A percentile compares a stretch with the other conserved stretches of the same genome.
phyloP scores from a whole-genome alignment of 2,797 vertebrate genomes.

The Alca torda region DNA sequence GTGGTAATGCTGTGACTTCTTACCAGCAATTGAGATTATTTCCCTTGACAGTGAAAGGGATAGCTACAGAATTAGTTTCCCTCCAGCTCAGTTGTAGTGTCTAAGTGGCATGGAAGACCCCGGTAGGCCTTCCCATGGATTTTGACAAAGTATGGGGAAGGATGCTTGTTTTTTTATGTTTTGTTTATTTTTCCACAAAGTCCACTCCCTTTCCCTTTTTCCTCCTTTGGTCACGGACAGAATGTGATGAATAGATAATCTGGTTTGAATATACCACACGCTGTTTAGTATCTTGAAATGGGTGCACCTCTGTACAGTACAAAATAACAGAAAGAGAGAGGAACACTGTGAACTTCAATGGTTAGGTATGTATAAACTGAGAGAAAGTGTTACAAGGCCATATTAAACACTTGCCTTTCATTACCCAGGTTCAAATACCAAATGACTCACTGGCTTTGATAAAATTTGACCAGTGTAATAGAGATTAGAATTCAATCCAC shows the following conservation, averaged over 20 bases:
- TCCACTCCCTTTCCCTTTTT: neutral
- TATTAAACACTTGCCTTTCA: neutral
- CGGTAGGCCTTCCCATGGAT: neutral
- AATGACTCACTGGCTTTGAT: neutral
- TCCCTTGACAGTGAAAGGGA: neutral
- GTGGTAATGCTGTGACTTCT: rapidly evolving
- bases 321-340: neutral
- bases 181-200: neutral
- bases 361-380: neutral
- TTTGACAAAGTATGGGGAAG: neutral
- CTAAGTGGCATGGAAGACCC: neutral
- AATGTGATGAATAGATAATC: neutral
- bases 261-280: neutral
- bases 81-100: neutral
- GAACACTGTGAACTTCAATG: neutral
- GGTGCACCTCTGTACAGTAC: neutral
- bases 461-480: neutral
- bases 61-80: neutral
- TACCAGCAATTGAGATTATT: neutral
- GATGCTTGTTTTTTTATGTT: neutral
- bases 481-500: neutral
- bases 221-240: neutral
- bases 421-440: neutral
- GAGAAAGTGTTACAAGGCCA: neutral
- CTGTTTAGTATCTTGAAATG: neutral